Base-by-base conservation (phyloP, 2,797 vertebrate genomes). In the Eidolon dupreanum region DNA sequence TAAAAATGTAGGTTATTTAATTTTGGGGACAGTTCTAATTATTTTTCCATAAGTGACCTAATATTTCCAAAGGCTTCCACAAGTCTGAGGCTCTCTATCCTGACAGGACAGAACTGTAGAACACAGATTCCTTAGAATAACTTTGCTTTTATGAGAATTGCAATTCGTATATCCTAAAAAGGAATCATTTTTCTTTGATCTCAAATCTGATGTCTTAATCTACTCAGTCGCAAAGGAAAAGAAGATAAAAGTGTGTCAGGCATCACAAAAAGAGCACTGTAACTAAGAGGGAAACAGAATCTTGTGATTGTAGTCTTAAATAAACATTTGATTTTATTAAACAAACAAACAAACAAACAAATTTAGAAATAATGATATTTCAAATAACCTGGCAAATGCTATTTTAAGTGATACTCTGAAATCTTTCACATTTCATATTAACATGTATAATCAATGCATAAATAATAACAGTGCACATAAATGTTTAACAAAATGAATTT, bases 391-490 rank as follows among this genome's bases (percentile, higher is more conserved):
- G 8, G 5, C 17, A 77, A 36, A 85, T 61, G 49, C n/a, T 77
- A 75, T 81, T 94, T 96, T 85, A 91, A 88, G 1, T 20, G 49
- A 81, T 28, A 6, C 49, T 53, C 70, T 53, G 63, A 88, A 90
- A 77, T 73, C 41, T 68, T 82, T 88, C 38, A 36, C 61, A 38
- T 59, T 95, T 96, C 22, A 43, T n/a, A n/a, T 87, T 73, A 93
- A 55, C 41, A 55, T 63, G 41, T 85, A 43, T 70, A 88, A 89
- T 15, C 33, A 6, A 81, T 59, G 0, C 61, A 73, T 71, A 81
- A 66, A 81, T n/a, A 73, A 57, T 36, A 86, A 82, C 0, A 31
- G 10, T 86, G 33, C 3, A 3, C 36, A 84, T 78, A 93, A 43
- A 51, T 95, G 83, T 59, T 92, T 73, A 36, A 75, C 4, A 79